Percentiles rank a stretch among this genome's conserved stretches.
These are phyloP conservation scores for Gymnobelideus leadbeateri DNA, from an alignment of 2,113 vertebrate genomes.

Conservation along the genomic window DNA sequence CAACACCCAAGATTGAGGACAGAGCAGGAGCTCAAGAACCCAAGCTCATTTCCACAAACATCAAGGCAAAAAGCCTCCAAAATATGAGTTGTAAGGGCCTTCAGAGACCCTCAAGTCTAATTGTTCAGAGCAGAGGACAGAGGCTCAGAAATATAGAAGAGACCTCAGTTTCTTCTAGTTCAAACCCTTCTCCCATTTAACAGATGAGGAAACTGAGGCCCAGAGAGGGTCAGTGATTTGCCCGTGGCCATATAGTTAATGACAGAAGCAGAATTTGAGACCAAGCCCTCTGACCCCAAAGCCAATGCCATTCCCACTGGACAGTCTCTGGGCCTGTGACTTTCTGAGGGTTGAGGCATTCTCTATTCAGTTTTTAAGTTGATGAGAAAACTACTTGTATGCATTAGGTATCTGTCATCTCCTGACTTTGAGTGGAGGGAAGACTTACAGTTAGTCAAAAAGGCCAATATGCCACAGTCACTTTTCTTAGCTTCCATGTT, in stretches of 20 bases:
- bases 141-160: not conserved
- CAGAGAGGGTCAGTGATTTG: too few species aligned
- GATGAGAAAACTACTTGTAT: not conserved
- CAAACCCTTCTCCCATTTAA: not conserved
- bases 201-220: too few species aligned
- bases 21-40: too few species aligned
- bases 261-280: not conserved
- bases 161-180: not conserved
- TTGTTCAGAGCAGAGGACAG: not conserved
- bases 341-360: not conserved
- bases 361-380: not conserved
- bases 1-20: too few species aligned
- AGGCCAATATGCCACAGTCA: too few species aligned
- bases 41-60: too few species aligned
- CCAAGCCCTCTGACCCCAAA: not conserved
- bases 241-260: not conserved
- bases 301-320: not conserved
- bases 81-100: not conserved
- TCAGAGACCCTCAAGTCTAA: not conserved
- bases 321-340: not conserved
- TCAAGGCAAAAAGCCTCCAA: too few species aligned
- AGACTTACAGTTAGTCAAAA: too few species aligned
- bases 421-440: too few species aligned
- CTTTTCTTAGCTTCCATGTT: too few species aligned
- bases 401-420: too few species aligned